Base-by-base conservation (phyloP, 2,888 invertebrate species). In the Tanypteryx hageni region DNA sequence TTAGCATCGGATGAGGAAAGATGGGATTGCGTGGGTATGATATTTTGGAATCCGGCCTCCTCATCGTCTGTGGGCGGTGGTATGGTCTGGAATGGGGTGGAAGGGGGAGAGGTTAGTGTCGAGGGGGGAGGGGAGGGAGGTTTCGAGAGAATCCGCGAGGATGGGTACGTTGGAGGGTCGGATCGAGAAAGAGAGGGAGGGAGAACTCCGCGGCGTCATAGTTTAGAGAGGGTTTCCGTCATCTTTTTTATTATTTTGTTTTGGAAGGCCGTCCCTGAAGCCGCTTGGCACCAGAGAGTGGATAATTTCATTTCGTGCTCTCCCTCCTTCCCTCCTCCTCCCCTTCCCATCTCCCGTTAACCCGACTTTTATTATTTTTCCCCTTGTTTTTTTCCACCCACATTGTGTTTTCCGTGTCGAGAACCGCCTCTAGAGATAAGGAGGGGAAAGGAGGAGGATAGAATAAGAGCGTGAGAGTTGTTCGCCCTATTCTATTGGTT, bases 241-340 rank as follows among this genome's bases (percentile, higher is more conserved):
- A 89, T 89, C 89, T 68, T 89, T 89, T 89, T 89, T 89, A 89
- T 89, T 89, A 89, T 89, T 89, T 89, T 89, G 68, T 89, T 89
- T 89, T 89, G 89, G 86, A 86, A 86, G 86, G 89, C 89, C 89
- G 89, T 89, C 89, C 89, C 89, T 16, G 89, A 89, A 89, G 89
- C 89, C 89, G 89, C 89, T 89, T 89, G 89, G 89, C 89, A 89
- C 89, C 89, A 89, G 89, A 44, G 64, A 89, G 89, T 64, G 89
- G 89, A 89, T 89, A 89, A 89, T 89, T 89, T 89, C 89, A 89
- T 89, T 89, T 89, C 89, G 89, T 89, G 89, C 64, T 64, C 64
- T 44, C n/a, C 16, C 68, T 31, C 59, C 86, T 59, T 57, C 85
- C 86, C 16, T 31, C 31, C 86, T 10, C 16, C 44, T 3, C 56